phyloP scores from a whole-genome alignment of 2,113 vertebrate genomes.

The Chloropsis cyanopogon region DNA sequence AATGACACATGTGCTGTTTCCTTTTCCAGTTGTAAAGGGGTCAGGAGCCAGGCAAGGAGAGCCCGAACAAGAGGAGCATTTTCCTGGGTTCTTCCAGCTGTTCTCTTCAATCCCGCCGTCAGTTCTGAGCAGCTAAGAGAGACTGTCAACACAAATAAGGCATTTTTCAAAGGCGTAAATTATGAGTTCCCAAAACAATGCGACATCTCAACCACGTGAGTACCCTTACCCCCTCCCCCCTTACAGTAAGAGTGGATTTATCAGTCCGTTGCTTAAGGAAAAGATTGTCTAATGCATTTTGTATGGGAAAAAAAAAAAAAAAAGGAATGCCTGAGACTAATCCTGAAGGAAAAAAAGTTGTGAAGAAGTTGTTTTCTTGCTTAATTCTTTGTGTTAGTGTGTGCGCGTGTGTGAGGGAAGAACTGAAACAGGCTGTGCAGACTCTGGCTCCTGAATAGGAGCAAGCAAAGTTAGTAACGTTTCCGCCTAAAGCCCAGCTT shows the following conservation, averaged over 20 bases:
- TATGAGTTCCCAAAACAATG: conserved; percentile 61
- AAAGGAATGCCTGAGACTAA: neutral
- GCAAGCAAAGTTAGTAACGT: neutral
- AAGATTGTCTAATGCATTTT: neutral
- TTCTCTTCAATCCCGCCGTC: neutral
- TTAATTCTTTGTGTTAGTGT: neutral
- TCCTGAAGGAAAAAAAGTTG: neutral
- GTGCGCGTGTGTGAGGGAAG: neutral
- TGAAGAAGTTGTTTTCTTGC: conserved; percentile 6
- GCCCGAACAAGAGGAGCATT: conserved; percentile 60
- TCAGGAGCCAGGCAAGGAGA: conserved; percentile 55
- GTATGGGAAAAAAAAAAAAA: neutral
- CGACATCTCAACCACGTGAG: conserved; percentile 64
- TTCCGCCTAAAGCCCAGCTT: neutral
- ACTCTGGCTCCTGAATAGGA: neutral
- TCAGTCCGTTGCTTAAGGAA: neutral
- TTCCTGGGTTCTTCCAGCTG: conserved; percentile 51
- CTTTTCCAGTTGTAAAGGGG: conserved; percentile 69
- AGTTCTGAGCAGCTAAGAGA: conserved; percentile 38
- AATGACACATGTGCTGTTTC: conserved; percentile 71
- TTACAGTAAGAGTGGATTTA: neutral
- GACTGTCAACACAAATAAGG: conserved; percentile 30
- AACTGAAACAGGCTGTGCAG: neutral
- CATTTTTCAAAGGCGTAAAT: conserved; percentile 43
- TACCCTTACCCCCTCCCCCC: neutral